Base-by-base conservation (phyloP, 2,113 vertebrate species). In the Engystomops pustulosus region DNA sequence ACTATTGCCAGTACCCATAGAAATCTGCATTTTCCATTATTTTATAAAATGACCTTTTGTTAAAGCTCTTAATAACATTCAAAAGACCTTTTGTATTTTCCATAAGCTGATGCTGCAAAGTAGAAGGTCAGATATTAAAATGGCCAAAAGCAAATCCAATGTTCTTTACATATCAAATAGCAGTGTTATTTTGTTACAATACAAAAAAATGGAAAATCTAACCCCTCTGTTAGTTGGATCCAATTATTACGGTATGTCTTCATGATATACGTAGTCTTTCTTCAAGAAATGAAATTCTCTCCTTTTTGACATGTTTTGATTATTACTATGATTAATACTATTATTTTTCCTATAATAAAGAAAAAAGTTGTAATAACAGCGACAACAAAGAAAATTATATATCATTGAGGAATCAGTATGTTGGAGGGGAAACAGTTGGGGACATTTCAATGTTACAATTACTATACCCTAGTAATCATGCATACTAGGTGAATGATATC, bases 41-140 rank as follows among this genome's bases (percentile, higher is more conserved):
- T 30, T 18, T 49, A 74, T 49, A 30, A 77, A 55, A 53, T 58
- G 30, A 77, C 74, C 49, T 53, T 77, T 55, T 77, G 18, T 36
- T 38, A 77, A 55, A 36, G 74, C 30, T 55, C 18, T 49, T 49
- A 49, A 74, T 74, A 74, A 74, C 25, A 74, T 74, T 74, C 44
- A 74, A 47, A 74, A 30, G 23, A 49, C 71, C 49, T 58, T 77
- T 77, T 77, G 49, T 77, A 5, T 23, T 77, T 38, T 77, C 74
- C 17, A 58, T 77, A 55, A 77, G 30, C 30, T 55, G 51, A 55
- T 53, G 9, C 74, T 36, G 51, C 49, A 58, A 55, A 55, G 9
- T 55, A 77, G 49, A 77, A 49, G 71, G 71, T 74, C 71, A 74
- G 9, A 74, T 74, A 74, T 74, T 74, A 20, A 77, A 77, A 77